Conservation (phyloP, 2,888 invertebrate species). For the Hydrotaea diabolus region DNA sequence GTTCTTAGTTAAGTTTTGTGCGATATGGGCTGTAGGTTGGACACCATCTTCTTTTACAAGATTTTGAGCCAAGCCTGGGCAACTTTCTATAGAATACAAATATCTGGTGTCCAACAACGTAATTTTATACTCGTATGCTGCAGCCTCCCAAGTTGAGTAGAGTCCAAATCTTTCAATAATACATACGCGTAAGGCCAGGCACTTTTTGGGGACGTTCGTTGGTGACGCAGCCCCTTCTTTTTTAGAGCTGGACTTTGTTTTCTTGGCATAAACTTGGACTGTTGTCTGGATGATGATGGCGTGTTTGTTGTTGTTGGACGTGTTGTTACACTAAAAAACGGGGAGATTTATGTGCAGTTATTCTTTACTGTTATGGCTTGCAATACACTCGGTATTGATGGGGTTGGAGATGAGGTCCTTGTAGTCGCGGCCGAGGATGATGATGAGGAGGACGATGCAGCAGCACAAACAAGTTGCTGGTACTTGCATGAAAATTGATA, state of each 20-base stretch:
- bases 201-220: not conserved
- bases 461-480: not conserved
- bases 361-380: slow-evolving; percentile 58
- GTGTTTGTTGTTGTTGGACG: slow-evolving; percentile 19
- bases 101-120: too few relatives aligned
- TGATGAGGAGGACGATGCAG: slow-evolving; percentile 10
- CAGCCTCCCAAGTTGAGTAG: too few relatives aligned
- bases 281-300: not conserved
- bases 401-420: not conserved
- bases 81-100: too few relatives aligned
- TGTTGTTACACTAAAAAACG: not conserved
- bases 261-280: not conserved
- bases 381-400: not conserved
- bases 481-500: not conserved
- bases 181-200: too few relatives aligned
- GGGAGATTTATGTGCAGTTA: slow-evolving; percentile 52
- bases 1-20: too few relatives aligned
- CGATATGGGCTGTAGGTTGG: too few relatives aligned
- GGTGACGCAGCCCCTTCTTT: not conserved
- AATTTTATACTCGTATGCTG: too few relatives aligned
- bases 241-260: slow-evolving; percentile 7
- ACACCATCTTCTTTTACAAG: too few relatives aligned
- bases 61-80: too few relatives aligned
- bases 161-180: too few relatives aligned
- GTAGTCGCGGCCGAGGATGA: not conserved